Base-by-base conservation (phyloP, 30 jellyfish, hydroid and myxozoan species). In the Aurelia aurita region DNA sequence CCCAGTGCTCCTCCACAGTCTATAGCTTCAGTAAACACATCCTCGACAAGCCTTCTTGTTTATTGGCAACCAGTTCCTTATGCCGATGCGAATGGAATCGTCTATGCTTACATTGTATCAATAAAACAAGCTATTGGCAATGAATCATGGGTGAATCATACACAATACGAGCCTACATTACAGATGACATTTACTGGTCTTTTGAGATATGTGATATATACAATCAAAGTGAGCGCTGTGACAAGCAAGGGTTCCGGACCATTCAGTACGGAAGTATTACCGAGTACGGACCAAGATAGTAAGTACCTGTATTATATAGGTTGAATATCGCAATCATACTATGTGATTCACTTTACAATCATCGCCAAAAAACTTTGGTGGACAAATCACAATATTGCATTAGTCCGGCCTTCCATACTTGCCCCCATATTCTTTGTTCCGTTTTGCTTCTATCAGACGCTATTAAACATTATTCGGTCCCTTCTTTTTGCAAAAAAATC, bases 231-330 rank as follows among this genome's bases (percentile, higher is more conserved):
- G n/a, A 23, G 73, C 26, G 93, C 87, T 6, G 63, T 70, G 3
- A 83, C 93, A 69, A 71, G 75, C 44, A 71, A 70, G n/a, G 93
- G 93, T 0, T 6, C 80, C 45, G 93, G 93, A n/a, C 93, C 93
- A 21, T 69, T 83, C 74, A 69, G 87, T 32, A 26, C 61, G 21
- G 81, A 19, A 23, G 83, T 69, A 1, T 3, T 57, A 5, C 46
- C 66, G 21, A 54, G 49, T 21, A 69, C 93, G 25, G 93, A 83
- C 60, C 77, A 83, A 58, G 93, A 83, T 28, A 55, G 93, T 83
- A 61, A 54, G 93, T 83, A 10, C 10, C n/a, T 19, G 3, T 28
- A 3, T 63, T 22, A 15, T 63, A 63, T 2, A 8, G 51, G 51
- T 39, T 39, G 6, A 39, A 9, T 39, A 0, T 0, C 15, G 9